phyloP scores from a whole-genome alignment of 2,888 invertebrate species.

The Cheilosia impressa region DNA sequence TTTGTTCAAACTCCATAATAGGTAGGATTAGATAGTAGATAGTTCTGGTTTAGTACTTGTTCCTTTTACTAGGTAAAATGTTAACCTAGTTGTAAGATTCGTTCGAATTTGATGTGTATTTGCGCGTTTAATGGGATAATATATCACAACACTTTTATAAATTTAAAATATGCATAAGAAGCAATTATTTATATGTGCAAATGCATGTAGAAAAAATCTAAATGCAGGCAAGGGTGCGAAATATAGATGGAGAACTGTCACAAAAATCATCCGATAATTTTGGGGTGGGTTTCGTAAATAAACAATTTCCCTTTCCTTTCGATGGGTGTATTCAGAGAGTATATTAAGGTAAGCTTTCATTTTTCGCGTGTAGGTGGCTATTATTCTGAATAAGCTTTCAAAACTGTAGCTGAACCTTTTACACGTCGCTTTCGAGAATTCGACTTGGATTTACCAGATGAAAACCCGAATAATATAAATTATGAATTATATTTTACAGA shows the following conservation, averaged over 20 bases:
- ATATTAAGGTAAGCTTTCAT: not conserved
- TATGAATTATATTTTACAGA: too few species aligned
- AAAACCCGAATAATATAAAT: too few species aligned
- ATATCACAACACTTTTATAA: conserved; percentile 38
- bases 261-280: conserved; percentile 45
- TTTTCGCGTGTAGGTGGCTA: not conserved
- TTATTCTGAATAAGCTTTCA: not conserved
- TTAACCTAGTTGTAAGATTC: not conserved
- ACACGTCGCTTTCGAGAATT: too few species aligned
- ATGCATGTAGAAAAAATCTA: conserved; percentile 12
- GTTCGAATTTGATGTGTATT: not conserved
- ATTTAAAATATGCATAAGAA: conserved; percentile 18
- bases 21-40: not conserved
- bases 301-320: conserved; percentile 21
- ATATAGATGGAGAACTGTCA: conserved; percentile 33
- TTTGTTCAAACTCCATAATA: conserved; percentile 54
- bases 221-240: conserved; percentile 46
- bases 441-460: too few species aligned
- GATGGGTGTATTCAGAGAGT: conserved; percentile 12
- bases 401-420: too few species aligned
- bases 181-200: conserved; percentile 12
- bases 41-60: not conserved
- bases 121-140: conserved; percentile 8
- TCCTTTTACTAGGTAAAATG: conserved; percentile 4
- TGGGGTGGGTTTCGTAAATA: conserved; percentile 22